phyloP scores from a whole-genome alignment of 2,888 invertebrate genomes.

The Eupithecia inturbata region DNA sequence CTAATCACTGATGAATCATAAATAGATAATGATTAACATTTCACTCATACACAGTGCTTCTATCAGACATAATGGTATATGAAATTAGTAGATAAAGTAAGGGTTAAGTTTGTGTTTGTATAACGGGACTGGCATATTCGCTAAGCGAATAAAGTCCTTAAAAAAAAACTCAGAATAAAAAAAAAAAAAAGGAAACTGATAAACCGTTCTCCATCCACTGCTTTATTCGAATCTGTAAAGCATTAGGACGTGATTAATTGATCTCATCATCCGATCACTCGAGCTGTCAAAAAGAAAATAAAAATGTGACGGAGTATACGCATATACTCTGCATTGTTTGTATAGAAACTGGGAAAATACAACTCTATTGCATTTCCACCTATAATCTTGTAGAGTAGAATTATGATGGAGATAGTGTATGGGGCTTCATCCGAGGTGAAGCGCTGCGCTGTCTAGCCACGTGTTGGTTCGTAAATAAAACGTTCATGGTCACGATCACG shows the following conservation, averaged over 20 bases:
- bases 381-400: constrained; percentile 63
- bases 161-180: too few relatives aligned
- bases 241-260: neutral
- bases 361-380: constrained; percentile 42
- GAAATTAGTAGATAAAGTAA: too few relatives aligned
- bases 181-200: too few relatives aligned
- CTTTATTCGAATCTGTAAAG: neutral
- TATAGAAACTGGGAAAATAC: neutral
- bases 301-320: neutral
- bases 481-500: constrained; percentile 76
- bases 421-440: constrained; percentile 65
- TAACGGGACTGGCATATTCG: too few relatives aligned
- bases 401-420: constrained; percentile 52
- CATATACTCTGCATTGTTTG: neutral
- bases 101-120: too few relatives aligned
- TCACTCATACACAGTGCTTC: neutral
- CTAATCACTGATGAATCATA: neutral
- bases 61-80: too few relatives aligned
- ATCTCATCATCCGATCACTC: neutral
- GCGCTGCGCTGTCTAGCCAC: constrained; percentile 51
- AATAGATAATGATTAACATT: constrained; percentile 1
- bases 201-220: neutral
- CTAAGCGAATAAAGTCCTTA: too few relatives aligned
- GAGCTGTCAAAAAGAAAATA: neutral
- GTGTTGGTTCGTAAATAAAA: constrained; percentile 56